Evolutionary conservation across 2,888 invertebrate genomes (phyloP), one percentile per base, ranked within the genome.

Genomic region (Protonemura montana): DNA sequence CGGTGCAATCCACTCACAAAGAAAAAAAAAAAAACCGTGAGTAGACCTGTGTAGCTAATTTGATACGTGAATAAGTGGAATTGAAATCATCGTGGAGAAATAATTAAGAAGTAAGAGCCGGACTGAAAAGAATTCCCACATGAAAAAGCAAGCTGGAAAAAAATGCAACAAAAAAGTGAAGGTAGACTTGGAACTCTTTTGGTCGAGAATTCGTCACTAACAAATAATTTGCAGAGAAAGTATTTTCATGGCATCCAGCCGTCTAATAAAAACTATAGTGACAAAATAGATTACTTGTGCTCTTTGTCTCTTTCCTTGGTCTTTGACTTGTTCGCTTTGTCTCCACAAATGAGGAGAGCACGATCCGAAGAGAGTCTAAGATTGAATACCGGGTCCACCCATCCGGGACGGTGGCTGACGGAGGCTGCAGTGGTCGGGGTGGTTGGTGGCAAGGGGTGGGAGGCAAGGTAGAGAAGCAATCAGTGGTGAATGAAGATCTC

Each of bases 271-370:
- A 83, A 26, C 27, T 84, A n/a, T 27, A 28, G 84, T 84, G 84
- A 59, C 76, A 84, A 84, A 84, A 84, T 59, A 84, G 84, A 84
- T 84, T 84, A 84, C 59, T 84, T 28, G 84, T 84, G 84, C 26
- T 76, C 82, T 83, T 84, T 76, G 84, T 76, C 26, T 84, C 27
- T 84, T 84, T 76, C 84, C 59, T 84, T 76, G 42, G 59, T 84
- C 84, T 84, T 84, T 84, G 84, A 84, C 84, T 84, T 84, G 84
- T 76, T 28, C 84, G 76, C 84, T 84, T 84, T 84, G 84, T 84
- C 84, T 84, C 30, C 35, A 41, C 82, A 83, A 83, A 83, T 83
- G 84, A 26, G 76, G 16, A 26, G n/a, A 3, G 84, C 84, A 84
- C 84, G 84, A 59, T 27, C 30, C 76, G 82, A n/a, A 83, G 42